Evolutionary conservation across 2,797 vertebrate genomes (phyloP), one percentile per base, ranked within the genome.

Genomic region (Coregonus ussuriensis): DNA sequence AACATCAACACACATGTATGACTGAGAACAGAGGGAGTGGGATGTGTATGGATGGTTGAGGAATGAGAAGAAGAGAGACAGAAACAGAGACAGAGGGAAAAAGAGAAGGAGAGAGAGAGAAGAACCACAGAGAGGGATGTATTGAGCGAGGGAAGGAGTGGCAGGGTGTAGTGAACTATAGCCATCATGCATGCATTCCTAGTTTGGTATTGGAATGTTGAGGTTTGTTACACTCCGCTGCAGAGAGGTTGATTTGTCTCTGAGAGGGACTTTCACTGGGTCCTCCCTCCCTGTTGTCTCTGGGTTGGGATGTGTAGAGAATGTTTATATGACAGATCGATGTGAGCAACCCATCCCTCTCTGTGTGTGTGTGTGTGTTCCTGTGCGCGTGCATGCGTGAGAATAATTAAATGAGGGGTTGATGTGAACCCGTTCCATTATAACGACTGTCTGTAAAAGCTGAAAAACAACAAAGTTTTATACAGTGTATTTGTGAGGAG

Each of bases 141-240:
- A 47, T 47, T 6, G 6, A 41, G 37, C 7, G 37, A 41, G 37
- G 81, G 85, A 78, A 41, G 6, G 78, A 86, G 80, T 47, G 41
- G 41, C 1, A 70, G 74, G 76, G 83, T 79, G 78, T 74, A 79
- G 52, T 75, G 73, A 76, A 79, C 84, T 59, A 74, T 87, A 85
- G 89, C 80, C 83, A 90, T 79, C 62, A 66, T 16, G 4, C 65
- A 66, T 14, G 4, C 83, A 87, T 91, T 92, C 89, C 83, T 86
- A 25, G 56, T 82, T 77, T 21, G 67, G 87, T 82, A 88, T 81
- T 80, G 80, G 79, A 88, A 89, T 90, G 87, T 81, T 89, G 88
- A 91, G 91, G 91, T 92, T 93, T 91, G 91, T 84, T 90, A 51
- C 84, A 83, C 88, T 89, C 80, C 74, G 4, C 87, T 79, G 74